Evolutionary conservation across 2,797 vertebrate species (phyloP), one percentile per base, ranked within the genome.

Genomic region (Squalus acanthias): DNA sequence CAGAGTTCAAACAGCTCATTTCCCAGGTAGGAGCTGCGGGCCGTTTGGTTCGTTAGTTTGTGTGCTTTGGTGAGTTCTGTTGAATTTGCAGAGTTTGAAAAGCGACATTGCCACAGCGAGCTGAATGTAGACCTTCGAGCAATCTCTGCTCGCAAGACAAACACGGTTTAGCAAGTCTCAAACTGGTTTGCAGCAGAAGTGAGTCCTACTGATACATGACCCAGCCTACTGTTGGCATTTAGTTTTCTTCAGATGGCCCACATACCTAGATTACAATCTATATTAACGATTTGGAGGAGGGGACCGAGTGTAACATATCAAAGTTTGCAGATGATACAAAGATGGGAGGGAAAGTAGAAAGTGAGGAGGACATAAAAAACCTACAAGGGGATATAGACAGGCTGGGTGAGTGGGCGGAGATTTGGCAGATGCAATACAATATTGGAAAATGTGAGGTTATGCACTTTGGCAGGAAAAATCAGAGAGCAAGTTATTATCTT

Each of bases 1-100:
- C 98, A 96, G 99, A 99, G 97, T 99, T 99, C 97, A 99, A 99
- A 97, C 98, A 99, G 97, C 98, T 99, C 26, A 99, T 99, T 97
- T 98, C 99, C 97, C 99, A 99, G 99, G 99, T 99, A 98, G 97
- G 96, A 95, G 39, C 10, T 72, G 93, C 46, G 20, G 22, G 2
- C 22, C 9, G 3, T 91, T 96, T 96, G 72, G 29, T 39, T 63
- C 29, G 33, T 13, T 29, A 46, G 67, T 95, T 70, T 95, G 39
- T 93, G 13, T 65, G 33, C 15, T 65, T 95, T 70, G 12, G 22
- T 46, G 63, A 94, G 63, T 24, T 94, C 4, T 39, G 10, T 69
- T 94, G 87, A 29, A 60, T 94, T 65, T 67, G 22, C 5, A 69
- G 65, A 69, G 6, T 92, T 0, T 69, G n/a, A 20, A 69, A 67